These are phyloP conservation scores for Lasiommata megera DNA, from an alignment of 2,888 invertebrate genomes.

Conservation along the genomic window DNA sequence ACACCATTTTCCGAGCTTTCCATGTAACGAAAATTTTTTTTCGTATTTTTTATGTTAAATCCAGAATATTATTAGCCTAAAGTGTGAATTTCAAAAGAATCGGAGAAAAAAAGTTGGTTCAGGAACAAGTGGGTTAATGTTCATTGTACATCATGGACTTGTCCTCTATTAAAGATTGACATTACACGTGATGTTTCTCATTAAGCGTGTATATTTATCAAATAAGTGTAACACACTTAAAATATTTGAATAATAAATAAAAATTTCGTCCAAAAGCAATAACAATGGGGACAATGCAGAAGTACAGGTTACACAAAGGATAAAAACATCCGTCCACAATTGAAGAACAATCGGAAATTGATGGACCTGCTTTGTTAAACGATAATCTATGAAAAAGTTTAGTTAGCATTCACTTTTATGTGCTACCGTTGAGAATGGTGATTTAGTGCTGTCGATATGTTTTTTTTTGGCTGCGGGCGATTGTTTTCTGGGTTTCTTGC, in stretches of 20 bases:
- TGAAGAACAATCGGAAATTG: slow-evolving; percentile 27
- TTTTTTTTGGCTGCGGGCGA: slow-evolving; percentile 34
- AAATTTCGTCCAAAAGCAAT: slow-evolving; percentile 3
- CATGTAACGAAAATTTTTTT: too few species aligned
- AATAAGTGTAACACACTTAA: slow-evolving; percentile 4
- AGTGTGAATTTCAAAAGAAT: too few species aligned
- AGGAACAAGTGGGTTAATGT: too few species aligned
- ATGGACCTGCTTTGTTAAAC: slow-evolving; percentile 22
- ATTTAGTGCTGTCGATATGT: slow-evolving; percentile 51
- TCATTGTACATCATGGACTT: too few species aligned
- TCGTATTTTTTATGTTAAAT: too few species aligned
- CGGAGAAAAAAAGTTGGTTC: too few species aligned
- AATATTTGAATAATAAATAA: slow-evolving; percentile 11
- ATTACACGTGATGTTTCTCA: too few species aligned
- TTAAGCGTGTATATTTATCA: slow-evolving; percentile 28
- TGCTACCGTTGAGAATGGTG: slow-evolving; percentile 59
- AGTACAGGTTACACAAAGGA: slow-evolving; percentile 14
- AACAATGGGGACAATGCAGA: slow-evolving; percentile 6
- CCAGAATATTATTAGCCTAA: too few species aligned
- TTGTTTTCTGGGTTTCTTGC: slow-evolving; percentile 9
- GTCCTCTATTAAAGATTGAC: too few species aligned
- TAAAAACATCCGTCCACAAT: slow-evolving; percentile 14
- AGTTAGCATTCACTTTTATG: slow-evolving; percentile 13
- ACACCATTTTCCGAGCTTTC: too few species aligned
- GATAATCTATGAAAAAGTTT: slow-evolving; percentile 25